Evolutionary conservation across 1,140 invertebrate species (phyloP), one percentile per base, ranked within the genome.

Genomic region (Pseudomyrmex cubaensis): DNA sequence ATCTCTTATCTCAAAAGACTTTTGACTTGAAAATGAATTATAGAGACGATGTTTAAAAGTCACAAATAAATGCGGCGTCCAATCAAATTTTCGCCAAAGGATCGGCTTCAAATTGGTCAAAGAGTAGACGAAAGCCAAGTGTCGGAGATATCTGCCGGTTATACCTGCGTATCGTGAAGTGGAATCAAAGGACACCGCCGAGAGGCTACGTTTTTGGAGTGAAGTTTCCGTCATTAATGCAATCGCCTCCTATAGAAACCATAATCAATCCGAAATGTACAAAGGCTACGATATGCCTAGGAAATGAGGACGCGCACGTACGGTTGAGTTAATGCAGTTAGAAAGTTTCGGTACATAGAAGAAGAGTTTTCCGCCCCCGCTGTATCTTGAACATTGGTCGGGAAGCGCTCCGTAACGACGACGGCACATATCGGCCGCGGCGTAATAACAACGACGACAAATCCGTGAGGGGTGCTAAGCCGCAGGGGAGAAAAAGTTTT

Each of bases 361-460:
- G 59, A 82, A 35, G 78, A 59, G 74, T 74, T 20, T 20, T 54
- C 22, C 44, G 46, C 56, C 75, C 44, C 46, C 44, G 46, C 67
- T 82, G 70, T 74, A 74, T 82, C 69, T 78, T 72, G 48, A 62
- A 63, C 78, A 82, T 82, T 63, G 63, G 78, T 82, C 75, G 70
- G 78, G 63, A 78, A 82, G 69, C 70, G 70, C 70, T 72, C 78
- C 56, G 75, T 74, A 72, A 82, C 54, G 64, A 57, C 74, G 59
- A 74, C 54, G 64, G 64, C 74, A 67, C 82, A 67, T 78, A 84
- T 84, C 74, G 82, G 46, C 72, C 64, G 63, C 61, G 74, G 46
- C 66, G 75, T 80, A 84, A 84, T 84, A 84, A 84, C 73, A 66
- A 77, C 64, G 82, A 84, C 75, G 82, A 84, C 74, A 84, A 83